Conservation (phyloP, 2,113 vertebrate genomes). For the Pipa parva region DNA sequence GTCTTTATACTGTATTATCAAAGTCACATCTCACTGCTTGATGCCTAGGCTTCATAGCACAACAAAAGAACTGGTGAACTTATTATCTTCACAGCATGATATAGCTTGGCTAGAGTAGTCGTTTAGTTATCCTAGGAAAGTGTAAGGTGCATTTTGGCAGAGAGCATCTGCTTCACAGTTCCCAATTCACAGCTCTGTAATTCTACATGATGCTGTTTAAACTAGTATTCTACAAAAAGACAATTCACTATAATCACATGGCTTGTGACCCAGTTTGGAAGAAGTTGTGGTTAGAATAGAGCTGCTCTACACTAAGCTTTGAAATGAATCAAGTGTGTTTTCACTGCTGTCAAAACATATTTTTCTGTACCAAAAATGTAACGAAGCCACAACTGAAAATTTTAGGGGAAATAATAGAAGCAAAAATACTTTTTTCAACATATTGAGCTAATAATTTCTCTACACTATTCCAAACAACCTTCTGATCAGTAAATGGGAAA, state of each 20-base stretch:
- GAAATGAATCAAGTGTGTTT: neutral
- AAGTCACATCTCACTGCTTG: neutral
- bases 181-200: neutral
- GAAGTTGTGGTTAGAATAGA: neutral
- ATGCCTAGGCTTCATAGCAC: neutral
- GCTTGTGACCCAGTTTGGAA: neutral
- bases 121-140: neutral
- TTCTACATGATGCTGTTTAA: neutral
- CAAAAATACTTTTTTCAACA: too few relatives aligned
- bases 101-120: neutral
- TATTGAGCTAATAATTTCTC: too few relatives aligned
- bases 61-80: neutral
- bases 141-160: neutral
- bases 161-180: neutral
- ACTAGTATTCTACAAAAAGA: neutral
- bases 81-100: neutral
- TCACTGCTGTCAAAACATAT: neutral
- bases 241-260: neutral
- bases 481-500: too few relatives aligned
- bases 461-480: too few relatives aligned
- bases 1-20: neutral
- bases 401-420: neutral
- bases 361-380: neutral
- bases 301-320: neutral
- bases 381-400: neutral